Base-by-base conservation (phyloP, 2,888 invertebrate species). In the Panopea generosa region DNA sequence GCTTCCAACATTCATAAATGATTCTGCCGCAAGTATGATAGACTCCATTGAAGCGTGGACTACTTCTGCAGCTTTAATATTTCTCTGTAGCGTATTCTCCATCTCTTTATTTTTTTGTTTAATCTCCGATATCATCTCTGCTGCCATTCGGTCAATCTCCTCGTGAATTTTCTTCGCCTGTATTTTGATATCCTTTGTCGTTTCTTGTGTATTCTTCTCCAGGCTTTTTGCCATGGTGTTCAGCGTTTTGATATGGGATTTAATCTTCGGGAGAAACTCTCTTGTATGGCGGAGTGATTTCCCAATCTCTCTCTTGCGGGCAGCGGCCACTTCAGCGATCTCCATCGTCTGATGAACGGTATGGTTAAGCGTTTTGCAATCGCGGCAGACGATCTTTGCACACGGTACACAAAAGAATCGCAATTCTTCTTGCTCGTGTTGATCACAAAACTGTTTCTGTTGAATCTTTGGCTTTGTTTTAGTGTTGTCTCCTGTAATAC, bases 81-180 rank as follows among this genome's bases (percentile, higher is more conserved):
- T 77, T 20, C 74, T 49, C 40, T 75, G 77, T 24, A 81, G 29
- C 1, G 71, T 77, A 24, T 65, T 68, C 43, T 77, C 81, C 75
- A 81, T 75, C 33, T 77, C 77, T 53, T 75, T 81, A 53, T 81
- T 81, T 56, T 81, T 81, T 53, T 81, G 81, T 29, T 81, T 81
- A 2, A 81, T 72, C 29, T 81, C 77, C 1, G 72, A 75, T 11
- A 81, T 56, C 81, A 81, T 81, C 45, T 81, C 81, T 6, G 68
- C 67, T 2, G 72, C 74, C 71, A 81, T 81, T 33, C 81, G 56
- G 45, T 81, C 81, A 24, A 81, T 57, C 52, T 81, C 81, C 47
- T 77, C 77, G 27, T 81, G 81, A 16, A 81, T 26, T 47, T 67
- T 75, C 67, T 81, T 81, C 7, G 74, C 69, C 40, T 81, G 81